Base-by-base conservation (phyloP, 1,140 invertebrate genomes). In the Onthophagus taurus region DNA sequence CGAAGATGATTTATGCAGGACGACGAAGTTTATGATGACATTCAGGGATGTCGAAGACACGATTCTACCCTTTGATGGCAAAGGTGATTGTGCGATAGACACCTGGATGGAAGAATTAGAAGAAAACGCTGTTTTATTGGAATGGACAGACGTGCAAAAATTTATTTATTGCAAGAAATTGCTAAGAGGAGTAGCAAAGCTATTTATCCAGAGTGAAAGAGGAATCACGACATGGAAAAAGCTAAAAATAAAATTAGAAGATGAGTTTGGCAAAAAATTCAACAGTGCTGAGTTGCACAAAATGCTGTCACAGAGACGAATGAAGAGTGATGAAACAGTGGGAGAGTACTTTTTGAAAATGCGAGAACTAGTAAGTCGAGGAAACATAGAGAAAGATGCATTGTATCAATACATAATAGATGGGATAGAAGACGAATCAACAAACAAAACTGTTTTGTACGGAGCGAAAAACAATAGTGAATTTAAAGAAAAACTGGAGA, bases 321-420 rank as follows among this genome's bases (percentile, higher is more conserved):
- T 51, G 30, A 52, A 49, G 9, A 38, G 17, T 12, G 47, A 59
- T 6, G 56, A 62, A 38, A 43, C 52, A 0, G 3, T 55, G 0
- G 53, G 63, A 34, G 56, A 65, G 45, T 63, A 65, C 48, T 52
- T 54, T 11, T 26, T n/a, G n/a, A n/a, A n/a, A n/a, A n/a, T n/a
- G n/a, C n/a, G n/a, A n/a, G n/a, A n/a, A n/a, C n/a, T n/a, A n/a
- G n/a, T n/a, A n/a, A n/a, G n/a, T n/a, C n/a, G n/a, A n/a, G n/a
- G n/a, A n/a, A n/a, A n/a, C n/a, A 51, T 61, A 2, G 58, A 61
- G 31, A 12, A 46, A 2, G 45, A 49, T 1, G 49, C 49, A 1
- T 8, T 61, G 0, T 46, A 54, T 43, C 44, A 50, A 42, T 52
- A 50, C 24, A 31, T 52, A 2, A 45, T 50, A 11, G 48, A 52